These are phyloP conservation scores for Dasyornis broadbenti DNA, from an alignment of 2,113 vertebrate genomes.

Conservation along the genomic window DNA sequence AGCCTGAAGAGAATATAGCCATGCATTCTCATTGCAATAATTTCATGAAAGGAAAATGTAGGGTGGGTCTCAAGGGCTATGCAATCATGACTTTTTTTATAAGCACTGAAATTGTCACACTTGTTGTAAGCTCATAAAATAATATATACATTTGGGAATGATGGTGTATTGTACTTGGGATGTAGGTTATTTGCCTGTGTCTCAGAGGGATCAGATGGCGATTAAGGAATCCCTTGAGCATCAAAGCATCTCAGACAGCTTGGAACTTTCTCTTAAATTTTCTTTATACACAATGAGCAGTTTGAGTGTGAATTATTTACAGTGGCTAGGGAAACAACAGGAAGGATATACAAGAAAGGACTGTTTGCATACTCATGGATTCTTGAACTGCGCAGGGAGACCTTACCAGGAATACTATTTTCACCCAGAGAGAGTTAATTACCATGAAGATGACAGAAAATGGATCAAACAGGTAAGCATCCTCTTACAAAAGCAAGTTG, in stretches of 20 bases:
- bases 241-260: neutral
- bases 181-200: constrained; percentile 26
- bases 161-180: neutral
- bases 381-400: neutral
- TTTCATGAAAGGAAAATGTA: constrained; percentile 48
- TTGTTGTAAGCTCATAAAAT: constrained; percentile 38
- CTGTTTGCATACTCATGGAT: neutral
- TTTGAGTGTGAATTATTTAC: constrained; percentile 12
- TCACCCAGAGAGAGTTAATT: neutral
- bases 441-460: neutral
- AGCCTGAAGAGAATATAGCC: neutral
- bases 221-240: constrained; percentile 17
- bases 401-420: neutral
- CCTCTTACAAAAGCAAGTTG: neutral
- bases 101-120: constrained; percentile 27
- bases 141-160: neutral
- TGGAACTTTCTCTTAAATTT: neutral
- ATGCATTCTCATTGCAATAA: constrained; percentile 18
- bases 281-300: neutral
- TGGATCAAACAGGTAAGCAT: neutral
- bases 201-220: neutral
- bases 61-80: constrained; percentile 39
- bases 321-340: neutral
- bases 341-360: neutral
- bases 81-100: neutral